Conservation (phyloP, 2,888 invertebrate genomes). For the Plebejus argus region DNA sequence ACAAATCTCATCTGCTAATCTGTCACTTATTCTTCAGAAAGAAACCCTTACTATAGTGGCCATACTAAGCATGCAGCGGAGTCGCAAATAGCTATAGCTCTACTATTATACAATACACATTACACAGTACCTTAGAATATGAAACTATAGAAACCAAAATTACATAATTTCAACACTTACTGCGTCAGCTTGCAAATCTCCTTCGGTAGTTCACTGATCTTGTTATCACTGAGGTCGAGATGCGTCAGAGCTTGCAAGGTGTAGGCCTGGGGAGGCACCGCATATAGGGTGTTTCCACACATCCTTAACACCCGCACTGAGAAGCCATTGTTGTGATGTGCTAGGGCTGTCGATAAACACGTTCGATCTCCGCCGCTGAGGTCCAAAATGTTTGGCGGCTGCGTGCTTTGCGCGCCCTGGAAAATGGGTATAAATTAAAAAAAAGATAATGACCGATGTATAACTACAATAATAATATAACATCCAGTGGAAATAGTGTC, state of each 20-base stretch:
- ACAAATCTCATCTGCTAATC: neutral
- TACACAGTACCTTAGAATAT: neutral
- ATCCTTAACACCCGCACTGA: slow-evolving; percentile 63
- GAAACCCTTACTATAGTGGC: neutral
- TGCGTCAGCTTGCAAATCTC: slow-evolving; percentile 80
- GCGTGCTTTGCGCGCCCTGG: slow-evolving; percentile 72
- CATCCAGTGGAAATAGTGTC: no score
- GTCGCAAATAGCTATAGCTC: neutral
- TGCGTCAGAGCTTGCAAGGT: slow-evolving; percentile 81
- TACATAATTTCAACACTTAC: slow-evolving; percentile 53
- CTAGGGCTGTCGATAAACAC: slow-evolving; percentile 60
- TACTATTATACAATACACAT: neutral
- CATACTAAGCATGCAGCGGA: no score
- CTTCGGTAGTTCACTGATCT: slow-evolving; percentile 82
- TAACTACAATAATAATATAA: no score
- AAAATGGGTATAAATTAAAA: slow-evolving; percentile 8
- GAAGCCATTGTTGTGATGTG: slow-evolving; percentile 65
- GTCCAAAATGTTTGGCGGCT: slow-evolving; percentile 71
- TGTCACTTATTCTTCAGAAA: neutral
- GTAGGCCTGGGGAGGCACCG: slow-evolving; percentile 82
- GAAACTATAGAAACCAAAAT: neutral
- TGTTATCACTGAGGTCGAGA: slow-evolving; percentile 86
- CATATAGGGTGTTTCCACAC: slow-evolving; percentile 78
- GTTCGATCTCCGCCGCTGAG: slow-evolving; percentile 66
- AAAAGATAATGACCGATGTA: no score